These are phyloP conservation scores for Trachymyrmex septentrionalis DNA, from an alignment of 1,140 invertebrate species.

Conservation along the genomic window DNA sequence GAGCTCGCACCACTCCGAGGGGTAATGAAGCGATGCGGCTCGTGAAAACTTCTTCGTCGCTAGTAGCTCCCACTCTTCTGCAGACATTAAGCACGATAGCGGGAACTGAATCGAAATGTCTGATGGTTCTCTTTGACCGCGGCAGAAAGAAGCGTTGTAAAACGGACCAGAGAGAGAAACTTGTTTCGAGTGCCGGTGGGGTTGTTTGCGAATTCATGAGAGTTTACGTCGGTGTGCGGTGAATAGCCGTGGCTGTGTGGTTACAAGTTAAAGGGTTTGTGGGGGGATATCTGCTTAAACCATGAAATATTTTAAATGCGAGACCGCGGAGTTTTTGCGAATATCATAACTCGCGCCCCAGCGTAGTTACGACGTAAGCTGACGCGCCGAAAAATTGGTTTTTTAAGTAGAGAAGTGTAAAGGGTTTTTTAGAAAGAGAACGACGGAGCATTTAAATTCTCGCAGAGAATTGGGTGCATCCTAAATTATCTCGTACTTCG, in stretches of 20 bases:
- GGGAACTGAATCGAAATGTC: constrained; percentile 56
- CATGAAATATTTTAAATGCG: constrained; percentile 58
- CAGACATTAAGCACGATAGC: constrained; percentile 46
- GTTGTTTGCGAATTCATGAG: constrained; percentile 56
- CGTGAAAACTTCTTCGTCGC: constrained; percentile 64
- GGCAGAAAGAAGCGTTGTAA: constrained; percentile 20
- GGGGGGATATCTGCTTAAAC: constrained; percentile 36
- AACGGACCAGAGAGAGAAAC: constrained; percentile 27
- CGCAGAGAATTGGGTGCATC: constrained; percentile 16
- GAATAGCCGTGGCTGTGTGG: constrained; percentile 6
- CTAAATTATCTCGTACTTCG: constrained; percentile 6
- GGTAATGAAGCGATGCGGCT: constrained; percentile 69
- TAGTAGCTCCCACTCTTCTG: neutral
- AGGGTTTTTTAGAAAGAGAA: constrained; percentile 23
- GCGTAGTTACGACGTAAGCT: constrained; percentile 26
- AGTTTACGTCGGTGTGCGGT: constrained; percentile 38
- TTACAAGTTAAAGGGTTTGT: constrained; percentile 48
- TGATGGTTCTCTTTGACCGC: constrained; percentile 39
- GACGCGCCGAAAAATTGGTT: constrained; percentile 59
- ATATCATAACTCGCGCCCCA: constrained; percentile 45
- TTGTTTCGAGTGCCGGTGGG: constrained; percentile 42
- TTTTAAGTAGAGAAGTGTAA: constrained; percentile 36
- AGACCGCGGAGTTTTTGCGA: neutral
- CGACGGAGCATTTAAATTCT: constrained; percentile 12
- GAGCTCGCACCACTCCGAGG: constrained; percentile 7